Evolutionary conservation across 2,888 invertebrate species (phyloP), one percentile per base, ranked within the genome.

Genomic region (Drosophila pseudotalamancana): DNA sequence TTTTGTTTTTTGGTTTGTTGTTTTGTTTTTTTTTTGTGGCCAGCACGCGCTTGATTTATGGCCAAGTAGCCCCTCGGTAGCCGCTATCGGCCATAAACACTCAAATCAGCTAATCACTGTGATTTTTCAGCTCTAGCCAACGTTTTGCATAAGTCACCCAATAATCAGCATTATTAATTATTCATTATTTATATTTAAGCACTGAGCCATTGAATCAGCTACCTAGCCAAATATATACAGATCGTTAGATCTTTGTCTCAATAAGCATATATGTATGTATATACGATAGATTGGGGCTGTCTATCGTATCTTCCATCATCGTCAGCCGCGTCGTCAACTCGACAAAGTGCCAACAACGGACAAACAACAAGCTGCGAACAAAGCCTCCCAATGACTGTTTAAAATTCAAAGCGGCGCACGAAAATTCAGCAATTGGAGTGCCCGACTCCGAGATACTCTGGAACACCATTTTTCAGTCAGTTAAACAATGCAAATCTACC

Each of bases 301-400:
- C 27, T 29, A 29, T 29, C 23, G 45, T 61, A 66, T 59, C 66
- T 62, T 53, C 63, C 56, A 72, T 72, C 73, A 64, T 72, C 64
- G 59, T 53, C 73, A 49, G 64, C n/a, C n/a, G n/a, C 43, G 40
- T 68, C 73, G 64, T 64, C 73, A 73, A 68, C 46, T 72, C 63
- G 69, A 76, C 76, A 80, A 77, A 70, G 76, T 76, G 76, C 76
- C 82, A 82, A 82, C 73, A 68, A 72, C 59, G 35, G 34, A 61
- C 75, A 62, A 59, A 57, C 69, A 48, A 64, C 74, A 55, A 59
- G 54, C 61, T 62, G 60, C 39, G 62, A 72, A 79, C 72, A 83
- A 83, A 76, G 74, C 74, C 65, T 55, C 70, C 83, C 80, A 83
- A 83, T 83, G 86, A 83, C 82, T 86, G 73, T 80, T 83, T 86